phyloP scores from a whole-genome alignment of 2,113 vertebrate genomes.

The Crotophaga sulcirostris region DNA sequence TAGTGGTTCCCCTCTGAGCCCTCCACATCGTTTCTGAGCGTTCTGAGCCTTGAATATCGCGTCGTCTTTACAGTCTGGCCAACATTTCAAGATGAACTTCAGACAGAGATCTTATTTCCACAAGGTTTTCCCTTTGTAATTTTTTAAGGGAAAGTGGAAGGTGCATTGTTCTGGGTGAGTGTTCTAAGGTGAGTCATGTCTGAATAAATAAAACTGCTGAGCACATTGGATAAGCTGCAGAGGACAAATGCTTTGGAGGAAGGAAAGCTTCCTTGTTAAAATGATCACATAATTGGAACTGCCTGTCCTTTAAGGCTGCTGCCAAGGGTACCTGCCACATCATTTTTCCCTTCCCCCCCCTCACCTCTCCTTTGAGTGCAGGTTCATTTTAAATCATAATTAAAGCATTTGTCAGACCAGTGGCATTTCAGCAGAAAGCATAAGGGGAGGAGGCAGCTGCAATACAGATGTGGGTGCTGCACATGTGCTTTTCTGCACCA shows the following conservation, averaged over 20 bases:
- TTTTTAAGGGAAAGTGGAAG: not conserved
- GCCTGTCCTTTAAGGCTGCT: not conserved
- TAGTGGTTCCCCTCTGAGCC: not conserved
- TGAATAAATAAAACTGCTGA: conserved; percentile 35
- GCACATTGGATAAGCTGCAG: not conserved
- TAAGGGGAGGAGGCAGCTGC: not conserved
- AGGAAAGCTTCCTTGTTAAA: not conserved
- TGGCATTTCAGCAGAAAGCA: not conserved
- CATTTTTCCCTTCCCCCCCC: not conserved
- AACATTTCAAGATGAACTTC: rapidly evolving
- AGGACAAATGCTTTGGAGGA: not conserved
- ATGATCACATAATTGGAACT: not conserved
- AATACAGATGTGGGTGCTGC: not conserved
- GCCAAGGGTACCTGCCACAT: not conserved
- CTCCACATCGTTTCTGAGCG: rapidly evolving
- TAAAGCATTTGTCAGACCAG: not conserved
- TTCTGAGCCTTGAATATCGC: not conserved
- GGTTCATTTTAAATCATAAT: not conserved
- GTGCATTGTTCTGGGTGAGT: not conserved
- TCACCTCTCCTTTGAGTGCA: not conserved
- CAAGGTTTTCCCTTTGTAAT: not conserved
- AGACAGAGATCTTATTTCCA: not conserved
- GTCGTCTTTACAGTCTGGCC: not conserved
- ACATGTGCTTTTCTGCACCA: not conserved
- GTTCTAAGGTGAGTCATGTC: not conserved